Percentiles rank a stretch among this genome's conserved stretches.
These are phyloP conservation scores for Chionis minor DNA, from an alignment of 2,113 vertebrate genomes.

Conservation along the genomic window DNA sequence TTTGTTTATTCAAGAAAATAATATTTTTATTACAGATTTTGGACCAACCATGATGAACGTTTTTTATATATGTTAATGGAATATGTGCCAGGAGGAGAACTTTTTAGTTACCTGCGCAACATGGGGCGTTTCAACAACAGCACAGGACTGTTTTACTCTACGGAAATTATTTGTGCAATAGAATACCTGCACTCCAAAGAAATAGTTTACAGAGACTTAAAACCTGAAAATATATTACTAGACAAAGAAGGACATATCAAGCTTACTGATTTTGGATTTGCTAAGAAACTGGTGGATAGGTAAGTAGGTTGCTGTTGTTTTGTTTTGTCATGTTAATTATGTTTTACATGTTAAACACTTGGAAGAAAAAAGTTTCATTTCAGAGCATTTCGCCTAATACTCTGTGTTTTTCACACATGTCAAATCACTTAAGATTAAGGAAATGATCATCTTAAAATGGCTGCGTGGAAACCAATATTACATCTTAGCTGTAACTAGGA, in stretches of 20 bases:
- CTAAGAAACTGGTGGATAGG: slow-evolving; percentile 93
- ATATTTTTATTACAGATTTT: slow-evolving; percentile 78
- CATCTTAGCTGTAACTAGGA: background rate
- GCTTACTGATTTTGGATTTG: slow-evolving; percentile 95
- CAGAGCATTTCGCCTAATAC: background rate
- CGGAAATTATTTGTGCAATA: slow-evolving; percentile 91
- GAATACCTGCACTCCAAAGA: slow-evolving; percentile 92
- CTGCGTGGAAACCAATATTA: background rate
- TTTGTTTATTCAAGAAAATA: background rate
- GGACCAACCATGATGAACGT: slow-evolving; percentile 90
- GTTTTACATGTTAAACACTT: background rate
- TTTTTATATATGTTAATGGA: slow-evolving; percentile 96
- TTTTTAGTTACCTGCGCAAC: slow-evolving; percentile 91
- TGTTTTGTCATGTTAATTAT: background rate
- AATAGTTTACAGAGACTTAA: slow-evolving; percentile 94
- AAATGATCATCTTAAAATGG: background rate
- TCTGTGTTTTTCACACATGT: background rate
- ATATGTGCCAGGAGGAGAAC: slow-evolving; percentile 90
- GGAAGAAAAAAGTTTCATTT: background rate
- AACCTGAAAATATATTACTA: slow-evolving; percentile 95
- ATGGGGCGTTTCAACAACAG: slow-evolving; percentile 89
- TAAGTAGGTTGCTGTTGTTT: slow-evolving; percentile 39
- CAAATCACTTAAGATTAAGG: background rate
- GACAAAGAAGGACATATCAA: slow-evolving; percentile 93
- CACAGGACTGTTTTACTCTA: slow-evolving; percentile 86